Conservation (phyloP, 1,140 invertebrate genomes). For the Thaumetopoea pityocampa region DNA sequence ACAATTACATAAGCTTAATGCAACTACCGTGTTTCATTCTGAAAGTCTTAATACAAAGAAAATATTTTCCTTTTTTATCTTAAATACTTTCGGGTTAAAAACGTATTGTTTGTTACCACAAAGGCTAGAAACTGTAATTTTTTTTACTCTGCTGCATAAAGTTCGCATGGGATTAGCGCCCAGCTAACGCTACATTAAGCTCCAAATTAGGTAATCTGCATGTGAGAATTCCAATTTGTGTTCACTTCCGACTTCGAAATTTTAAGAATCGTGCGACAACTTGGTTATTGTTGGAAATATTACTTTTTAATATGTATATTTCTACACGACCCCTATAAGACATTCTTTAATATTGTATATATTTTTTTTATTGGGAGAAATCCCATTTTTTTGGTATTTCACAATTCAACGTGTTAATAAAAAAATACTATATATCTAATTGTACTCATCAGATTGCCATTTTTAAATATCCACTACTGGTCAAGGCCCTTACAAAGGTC, state of each 20-base stretch:
- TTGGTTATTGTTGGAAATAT: conserved; percentile 28
- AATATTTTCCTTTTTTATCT: conserved; percentile 9
- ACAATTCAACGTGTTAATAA: too few species aligned
- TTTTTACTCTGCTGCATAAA: conserved; percentile 33
- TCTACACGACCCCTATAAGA: conserved; percentile 1
- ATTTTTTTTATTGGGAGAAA: too few species aligned
- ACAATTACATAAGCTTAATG: too few species aligned
- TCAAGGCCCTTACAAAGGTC: too few species aligned
- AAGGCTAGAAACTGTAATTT: conserved; percentile 26
- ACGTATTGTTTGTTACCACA: conserved; percentile 42
- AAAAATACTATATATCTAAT: too few species aligned
- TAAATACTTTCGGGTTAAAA: conserved; percentile 26
- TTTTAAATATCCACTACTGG: too few species aligned
- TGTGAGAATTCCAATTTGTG: conserved; percentile 54
- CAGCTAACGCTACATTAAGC: conserved; percentile 56
- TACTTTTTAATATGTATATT: conserved; percentile 25
- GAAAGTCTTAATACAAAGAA: not conserved
- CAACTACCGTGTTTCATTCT: too few species aligned
- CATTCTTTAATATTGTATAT: conserved; percentile 4
- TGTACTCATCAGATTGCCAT: too few species aligned
- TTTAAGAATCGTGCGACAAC: conserved; percentile 9
- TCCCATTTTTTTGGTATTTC: too few species aligned
- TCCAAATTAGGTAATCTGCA: conserved; percentile 64
- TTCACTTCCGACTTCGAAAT: conserved; percentile 32
- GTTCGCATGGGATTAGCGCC: conserved; percentile 50